These are phyloP conservation scores for Epinephelus malabaricus DNA, from an alignment of 2,797 vertebrate genomes.

Conservation along the genomic window DNA sequence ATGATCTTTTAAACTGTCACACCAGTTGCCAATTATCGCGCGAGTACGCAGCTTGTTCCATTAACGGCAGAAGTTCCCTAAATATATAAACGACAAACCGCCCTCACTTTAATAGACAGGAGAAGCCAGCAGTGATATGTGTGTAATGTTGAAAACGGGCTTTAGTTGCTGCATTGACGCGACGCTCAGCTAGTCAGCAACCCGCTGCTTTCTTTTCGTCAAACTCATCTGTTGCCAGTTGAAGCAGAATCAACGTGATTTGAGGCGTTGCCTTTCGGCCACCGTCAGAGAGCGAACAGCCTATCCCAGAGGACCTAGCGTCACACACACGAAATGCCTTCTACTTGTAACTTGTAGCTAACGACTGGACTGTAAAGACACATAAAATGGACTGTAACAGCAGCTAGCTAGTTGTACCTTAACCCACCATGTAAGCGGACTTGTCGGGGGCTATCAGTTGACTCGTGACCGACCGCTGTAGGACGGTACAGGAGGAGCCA, in stretches of 20 bases:
- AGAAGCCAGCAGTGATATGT: accelerated
- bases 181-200: neutral
- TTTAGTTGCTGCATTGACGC: no score
- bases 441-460: constrained; percentile 11
- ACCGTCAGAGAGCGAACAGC: constrained; percentile 59
- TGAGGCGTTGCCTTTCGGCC: constrained; percentile 66
- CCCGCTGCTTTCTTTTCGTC: neutral
- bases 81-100: neutral
- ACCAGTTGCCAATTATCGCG: constrained; percentile 29
- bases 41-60: neutral
- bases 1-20: neutral
- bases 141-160: neutral
- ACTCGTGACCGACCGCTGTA: constrained; percentile 59
- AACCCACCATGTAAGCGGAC: constrained; percentile 59
- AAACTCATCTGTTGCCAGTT: constrained; percentile 46
- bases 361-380: neutral
- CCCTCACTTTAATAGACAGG: no score
- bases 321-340: constrained; percentile 60
- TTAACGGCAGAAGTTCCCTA: neutral
- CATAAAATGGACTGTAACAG: constrained; percentile 30
- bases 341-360: constrained; percentile 65
- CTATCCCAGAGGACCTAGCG: constrained; percentile 60
- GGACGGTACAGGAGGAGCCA: constrained; percentile 52
- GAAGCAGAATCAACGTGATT: constrained; percentile 50
- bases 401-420: constrained; percentile 33